A percentile compares a stretch with the other conserved stretches of the same genome.
phyloP scores from a whole-genome alignment of 2,888 invertebrate species.

The Dorcus hopei region DNA sequence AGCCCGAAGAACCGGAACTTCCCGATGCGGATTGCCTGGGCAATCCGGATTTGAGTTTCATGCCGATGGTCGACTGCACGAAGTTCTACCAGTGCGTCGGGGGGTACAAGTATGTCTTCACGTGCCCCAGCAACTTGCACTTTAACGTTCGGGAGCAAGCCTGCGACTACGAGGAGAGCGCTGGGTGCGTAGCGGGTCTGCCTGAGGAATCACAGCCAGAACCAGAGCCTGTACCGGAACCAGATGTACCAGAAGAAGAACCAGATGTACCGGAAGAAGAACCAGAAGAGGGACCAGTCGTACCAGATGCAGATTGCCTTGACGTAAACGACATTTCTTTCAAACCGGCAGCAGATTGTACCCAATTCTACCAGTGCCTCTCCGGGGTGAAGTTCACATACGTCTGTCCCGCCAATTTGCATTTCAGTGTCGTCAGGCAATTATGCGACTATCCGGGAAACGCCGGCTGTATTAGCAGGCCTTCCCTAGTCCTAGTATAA shows the following conservation, averaged over 20 bases:
- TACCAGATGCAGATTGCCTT: too few relatives aligned
- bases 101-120: slow-evolving; percentile 1
- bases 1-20: neutral
- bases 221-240: slow-evolving; percentile 33
- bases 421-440: slow-evolving; percentile 9
- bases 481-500: too few relatives aligned
- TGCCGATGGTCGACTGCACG: slow-evolving; percentile 1
- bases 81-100: slow-evolving; percentile 9
- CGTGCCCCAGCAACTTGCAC: slow-evolving; percentile 12
- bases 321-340: neutral
- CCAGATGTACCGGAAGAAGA: slow-evolving; percentile 49
- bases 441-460: slow-evolving; percentile 22
- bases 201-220: slow-evolving; percentile 41
- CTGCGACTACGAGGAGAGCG: slow-evolving; percentile 24
- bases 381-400: slow-evolving; percentile 2
- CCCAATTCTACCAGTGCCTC: slow-evolving; percentile 6
- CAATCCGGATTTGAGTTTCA: neutral
- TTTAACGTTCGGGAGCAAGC: slow-evolving; percentile 6
- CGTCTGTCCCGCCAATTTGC: slow-evolving; percentile 7
- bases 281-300: slow-evolving; percentile 33
- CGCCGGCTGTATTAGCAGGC: slow-evolving; percentile 19
- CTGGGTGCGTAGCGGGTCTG: slow-evolving; percentile 22
- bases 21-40: neutral
- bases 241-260: slow-evolving; percentile 42
- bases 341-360: neutral